phyloP scores from a whole-genome alignment of 2,888 invertebrate species.

The Calephelis perditalis region DNA sequence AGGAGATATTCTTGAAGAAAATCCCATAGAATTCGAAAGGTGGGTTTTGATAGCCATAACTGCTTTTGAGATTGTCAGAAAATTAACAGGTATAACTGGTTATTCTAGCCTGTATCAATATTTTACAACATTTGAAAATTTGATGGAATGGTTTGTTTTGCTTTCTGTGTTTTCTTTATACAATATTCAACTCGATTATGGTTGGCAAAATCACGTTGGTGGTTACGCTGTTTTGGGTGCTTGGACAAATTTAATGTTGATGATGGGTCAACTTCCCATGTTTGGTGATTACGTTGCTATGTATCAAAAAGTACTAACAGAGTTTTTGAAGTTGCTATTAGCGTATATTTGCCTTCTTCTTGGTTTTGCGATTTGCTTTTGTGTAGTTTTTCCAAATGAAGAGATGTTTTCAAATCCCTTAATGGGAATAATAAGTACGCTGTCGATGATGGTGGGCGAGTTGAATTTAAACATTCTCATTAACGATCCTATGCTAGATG shows the following conservation, averaged over 20 bases:
- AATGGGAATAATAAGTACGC: conserved; percentile 88
- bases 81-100: conserved; percentile 88
- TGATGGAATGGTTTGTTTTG: conserved; percentile 92
- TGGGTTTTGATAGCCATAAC: conserved; percentile 88
- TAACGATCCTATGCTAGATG: conserved; percentile 82
- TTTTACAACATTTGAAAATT: conserved; percentile 88
- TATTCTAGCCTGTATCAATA: conserved; percentile 88
- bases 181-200: conserved; percentile 86
- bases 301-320: conserved; percentile 91
- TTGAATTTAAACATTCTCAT: conserved; percentile 86
- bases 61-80: conserved; percentile 86
- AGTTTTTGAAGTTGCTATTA: conserved; percentile 88
- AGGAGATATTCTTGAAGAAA: conserved; percentile 83
- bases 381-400: conserved; percentile 90
- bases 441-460: conserved; percentile 94
- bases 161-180: conserved; percentile 90
- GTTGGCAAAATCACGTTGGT: conserved; percentile 92
- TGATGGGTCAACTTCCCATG: conserved; percentile 92
- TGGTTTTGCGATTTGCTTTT: conserved; percentile 92
- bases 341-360: conserved; percentile 90
- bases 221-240: conserved; percentile 91
- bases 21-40: conserved; percentile 89
- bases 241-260: conserved; percentile 92
- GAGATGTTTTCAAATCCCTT: conserved; percentile 90
- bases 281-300: conserved; percentile 94